Evolutionary conservation across 2,888 invertebrate species (phyloP).

Genomic region (Alentia gelatinosa): DNA sequence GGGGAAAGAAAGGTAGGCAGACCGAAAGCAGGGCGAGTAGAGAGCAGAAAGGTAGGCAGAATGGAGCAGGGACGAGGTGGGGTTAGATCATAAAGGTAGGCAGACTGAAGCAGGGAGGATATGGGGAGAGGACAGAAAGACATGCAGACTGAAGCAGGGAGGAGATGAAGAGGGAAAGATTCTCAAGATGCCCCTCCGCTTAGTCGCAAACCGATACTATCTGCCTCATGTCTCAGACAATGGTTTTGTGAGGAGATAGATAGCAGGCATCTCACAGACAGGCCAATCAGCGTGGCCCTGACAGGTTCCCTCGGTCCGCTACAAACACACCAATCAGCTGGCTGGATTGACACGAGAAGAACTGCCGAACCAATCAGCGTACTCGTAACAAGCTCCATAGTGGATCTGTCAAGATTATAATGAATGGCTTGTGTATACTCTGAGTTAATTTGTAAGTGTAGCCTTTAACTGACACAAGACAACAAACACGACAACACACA

Average conservation of each 20-base stretch:
- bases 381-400: too few species aligned
- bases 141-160: too few species aligned
- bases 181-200: too few species aligned
- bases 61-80: background rate
- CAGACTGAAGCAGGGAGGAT: background rate
- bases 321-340: background rate
- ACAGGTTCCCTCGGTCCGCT: background rate
- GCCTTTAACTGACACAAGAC: too few species aligned
- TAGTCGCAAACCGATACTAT: background rate
- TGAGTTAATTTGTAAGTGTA: too few species aligned
- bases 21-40: background rate
- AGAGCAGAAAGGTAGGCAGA: background rate
- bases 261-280: background rate
- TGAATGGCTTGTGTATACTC: too few species aligned
- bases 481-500: too few species aligned
- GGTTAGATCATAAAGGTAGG: too few species aligned
- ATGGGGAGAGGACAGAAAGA: background rate
- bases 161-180: too few species aligned
- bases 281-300: constrained; percentile 10
- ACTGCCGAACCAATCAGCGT: too few species aligned
- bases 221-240: background rate
- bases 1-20: background rate
- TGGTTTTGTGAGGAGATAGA: background rate
- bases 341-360: too few species aligned
- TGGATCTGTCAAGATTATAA: too few species aligned